A percentile compares a stretch with the other conserved stretches of the same genome.
These are phyloP conservation scores for Sinohyriopsis cumingii DNA, from an alignment of 2,888 invertebrate species.

Conservation along the genomic window DNA sequence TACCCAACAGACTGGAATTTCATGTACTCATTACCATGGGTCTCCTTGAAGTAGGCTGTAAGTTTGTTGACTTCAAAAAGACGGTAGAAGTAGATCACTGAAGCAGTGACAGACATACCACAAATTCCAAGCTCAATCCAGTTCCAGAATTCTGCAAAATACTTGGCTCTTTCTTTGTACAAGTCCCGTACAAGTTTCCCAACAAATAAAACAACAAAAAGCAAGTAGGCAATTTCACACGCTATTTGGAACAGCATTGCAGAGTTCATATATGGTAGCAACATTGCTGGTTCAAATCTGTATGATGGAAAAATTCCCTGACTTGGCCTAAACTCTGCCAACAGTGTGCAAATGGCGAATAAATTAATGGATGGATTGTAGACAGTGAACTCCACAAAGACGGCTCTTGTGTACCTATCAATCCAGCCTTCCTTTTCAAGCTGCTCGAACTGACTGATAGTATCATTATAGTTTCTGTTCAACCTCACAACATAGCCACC, in stretches of 20 bases:
- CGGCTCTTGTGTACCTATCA: constrained; percentile 73
- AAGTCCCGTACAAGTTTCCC: constrained; percentile 64
- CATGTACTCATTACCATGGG: constrained; percentile 69
- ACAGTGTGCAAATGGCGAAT: constrained; percentile 65
- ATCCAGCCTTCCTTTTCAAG: constrained; percentile 73
- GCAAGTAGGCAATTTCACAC: constrained; percentile 61
- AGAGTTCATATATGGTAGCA: constrained; percentile 64
- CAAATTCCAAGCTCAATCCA: constrained; percentile 64
- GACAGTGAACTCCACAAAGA: constrained; percentile 75
- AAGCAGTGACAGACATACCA: constrained; percentile 61
- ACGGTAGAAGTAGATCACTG: constrained; percentile 68
- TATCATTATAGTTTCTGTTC: constrained; percentile 53
- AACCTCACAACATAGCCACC: constrained; percentile 74
- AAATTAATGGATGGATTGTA: constrained; percentile 73
- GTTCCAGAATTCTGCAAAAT: constrained; percentile 69
- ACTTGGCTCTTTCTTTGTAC: constrained; percentile 57
- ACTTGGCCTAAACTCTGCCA: constrained; percentile 66
- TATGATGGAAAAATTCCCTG: constrained; percentile 66
- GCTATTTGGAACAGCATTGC: constrained; percentile 64
- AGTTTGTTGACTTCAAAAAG: constrained; percentile 65
- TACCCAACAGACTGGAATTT: constrained; percentile 72
- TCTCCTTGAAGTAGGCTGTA: constrained; percentile 70
- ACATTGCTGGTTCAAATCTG: constrained; percentile 69
- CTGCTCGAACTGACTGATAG: constrained; percentile 61
- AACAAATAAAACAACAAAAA: constrained; percentile 70